Evolutionary conservation across 2,888 invertebrate genomes (phyloP).

Genomic region (Sarcophaga subvicina): DNA sequence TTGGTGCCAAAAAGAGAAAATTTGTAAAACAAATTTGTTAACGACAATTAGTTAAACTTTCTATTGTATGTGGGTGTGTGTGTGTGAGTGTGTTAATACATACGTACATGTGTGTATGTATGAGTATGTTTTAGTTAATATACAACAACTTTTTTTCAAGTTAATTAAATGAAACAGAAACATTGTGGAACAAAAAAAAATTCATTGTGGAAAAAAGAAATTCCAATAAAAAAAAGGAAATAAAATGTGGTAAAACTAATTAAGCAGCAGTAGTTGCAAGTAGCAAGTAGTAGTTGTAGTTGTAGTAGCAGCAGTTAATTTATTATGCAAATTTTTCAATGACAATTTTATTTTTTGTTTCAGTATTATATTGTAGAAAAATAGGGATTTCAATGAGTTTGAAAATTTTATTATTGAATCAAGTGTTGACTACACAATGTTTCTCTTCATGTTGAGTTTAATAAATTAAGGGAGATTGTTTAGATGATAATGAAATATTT

Average conservation of each 20-base stretch:
- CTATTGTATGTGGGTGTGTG: not conserved
- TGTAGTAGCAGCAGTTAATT: constrained; percentile 51
- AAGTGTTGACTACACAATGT: not conserved
- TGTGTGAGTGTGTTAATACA: not conserved
- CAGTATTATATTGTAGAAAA: not conserved
- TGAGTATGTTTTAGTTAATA: constrained; percentile 37
- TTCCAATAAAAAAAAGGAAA: constrained; percentile 10
- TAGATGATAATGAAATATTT: too few species aligned
- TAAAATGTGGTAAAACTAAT: constrained; percentile 67
- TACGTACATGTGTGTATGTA: not conserved
- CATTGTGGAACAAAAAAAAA: constrained; percentile 22
- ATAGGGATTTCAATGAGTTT: not conserved
- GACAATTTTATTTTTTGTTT: constrained; percentile 38
- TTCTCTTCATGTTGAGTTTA: not conserved
- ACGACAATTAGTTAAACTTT: constrained; percentile 68
- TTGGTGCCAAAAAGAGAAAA: constrained; percentile 18
- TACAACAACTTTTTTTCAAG: constrained; percentile 49
- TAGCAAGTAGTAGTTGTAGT: not conserved
- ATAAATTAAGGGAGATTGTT: not conserved
- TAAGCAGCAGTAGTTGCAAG: constrained; percentile 54
- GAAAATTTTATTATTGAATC: not conserved
- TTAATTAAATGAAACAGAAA: constrained; percentile 65
- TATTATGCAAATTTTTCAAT: constrained; percentile 68
- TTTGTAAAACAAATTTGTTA: constrained; percentile 64
- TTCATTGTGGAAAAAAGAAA: not conserved